These are phyloP conservation scores for Enteromius mattozi DNA, from an alignment of 2,797 vertebrate genomes.

Conservation along the genomic window DNA sequence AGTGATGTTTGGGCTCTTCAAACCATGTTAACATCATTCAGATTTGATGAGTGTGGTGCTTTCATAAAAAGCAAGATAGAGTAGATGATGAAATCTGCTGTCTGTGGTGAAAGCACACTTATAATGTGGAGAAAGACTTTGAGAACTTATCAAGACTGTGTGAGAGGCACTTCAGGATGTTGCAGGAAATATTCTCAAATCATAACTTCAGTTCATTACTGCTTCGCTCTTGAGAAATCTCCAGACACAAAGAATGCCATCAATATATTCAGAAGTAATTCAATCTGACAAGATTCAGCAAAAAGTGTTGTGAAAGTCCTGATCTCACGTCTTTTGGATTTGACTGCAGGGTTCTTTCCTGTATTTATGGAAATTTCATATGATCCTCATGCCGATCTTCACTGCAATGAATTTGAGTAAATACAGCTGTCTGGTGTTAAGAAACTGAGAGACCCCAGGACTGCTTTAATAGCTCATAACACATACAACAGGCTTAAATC, in stretches of 20 bases:
- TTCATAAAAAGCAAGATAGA: neutral
- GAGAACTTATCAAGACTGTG: slow-evolving; percentile 2
- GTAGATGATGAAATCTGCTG: slow-evolving; percentile 22
- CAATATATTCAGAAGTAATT: slow-evolving; percentile 13
- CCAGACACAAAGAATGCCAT: neutral
- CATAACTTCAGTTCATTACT: slow-evolving; percentile 17
- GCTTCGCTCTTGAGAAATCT: slow-evolving; percentile 5
- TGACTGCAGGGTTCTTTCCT: slow-evolving; percentile 35
- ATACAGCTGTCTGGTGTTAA: slow-evolving; percentile 31
- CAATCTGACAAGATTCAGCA: neutral
- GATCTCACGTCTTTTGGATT: slow-evolving; percentile 9
- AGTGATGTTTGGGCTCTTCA: slow-evolving; percentile 1
- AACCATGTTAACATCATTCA: slow-evolving; percentile 17
- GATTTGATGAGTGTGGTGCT: slow-evolving; percentile 1
- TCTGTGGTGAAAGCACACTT: neutral
- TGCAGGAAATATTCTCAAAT: neutral
- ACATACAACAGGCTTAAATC: neutral
- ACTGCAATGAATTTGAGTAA: slow-evolving; percentile 29
- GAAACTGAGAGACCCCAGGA: neutral
- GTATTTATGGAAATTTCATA: slow-evolving; percentile 29
- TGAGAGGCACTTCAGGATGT: slow-evolving; percentile 16
- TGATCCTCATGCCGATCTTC: neutral
- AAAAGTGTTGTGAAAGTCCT: neutral
- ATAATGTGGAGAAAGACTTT: slow-evolving; percentile 28
- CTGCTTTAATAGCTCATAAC: neutral